A percentile compares a stretch with the other conserved stretches of the same genome.
Conservation (phyloP, 2,888 invertebrate species). For the Ectemnius continuus region DNA sequence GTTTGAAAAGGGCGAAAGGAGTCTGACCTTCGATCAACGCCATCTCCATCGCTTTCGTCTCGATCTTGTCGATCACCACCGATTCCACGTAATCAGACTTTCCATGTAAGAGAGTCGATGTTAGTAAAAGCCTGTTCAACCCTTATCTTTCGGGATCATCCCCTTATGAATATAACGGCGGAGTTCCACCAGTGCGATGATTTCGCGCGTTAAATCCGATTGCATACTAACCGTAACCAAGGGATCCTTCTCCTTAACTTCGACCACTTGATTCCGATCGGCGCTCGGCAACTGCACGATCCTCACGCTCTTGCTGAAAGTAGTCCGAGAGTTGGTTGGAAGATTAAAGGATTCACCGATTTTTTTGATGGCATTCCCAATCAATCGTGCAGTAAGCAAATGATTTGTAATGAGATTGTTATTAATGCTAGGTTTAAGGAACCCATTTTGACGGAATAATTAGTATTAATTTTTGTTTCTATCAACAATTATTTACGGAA, state of each 20-base stretch:
- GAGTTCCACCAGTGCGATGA: neutral
- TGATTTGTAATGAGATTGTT: neutral
- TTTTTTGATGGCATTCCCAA: too few species aligned
- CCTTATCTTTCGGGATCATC: neutral
- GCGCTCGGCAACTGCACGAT: conserved; percentile 71
- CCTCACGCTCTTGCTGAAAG: conserved; percentile 71
- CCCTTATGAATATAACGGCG: too few species aligned
- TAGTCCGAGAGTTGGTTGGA: neutral
- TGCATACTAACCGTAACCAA: conserved; percentile 60
- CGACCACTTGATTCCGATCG: conserved; percentile 67
- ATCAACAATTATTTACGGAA: too few species aligned
- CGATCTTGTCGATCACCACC: conserved; percentile 85
- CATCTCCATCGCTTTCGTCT: conserved; percentile 85
- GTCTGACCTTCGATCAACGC: conserved; percentile 83
- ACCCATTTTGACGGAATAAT: too few species aligned
- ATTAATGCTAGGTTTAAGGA: too few species aligned
- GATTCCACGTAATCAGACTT: conserved; percentile 78
- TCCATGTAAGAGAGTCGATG: conserved; percentile 17
- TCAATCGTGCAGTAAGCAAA: too few species aligned
- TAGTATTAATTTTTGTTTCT: too few species aligned
- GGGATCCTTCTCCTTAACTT: conserved; percentile 66
- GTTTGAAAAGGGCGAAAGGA: conserved; percentile 85
- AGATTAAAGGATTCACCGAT: too few species aligned
- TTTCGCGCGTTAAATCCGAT: conserved; percentile 1
- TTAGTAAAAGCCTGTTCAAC: neutral